Percentiles rank a stretch among this genome's conserved stretches.
Evolutionary conservation across 2,888 invertebrate genomes (phyloP).

Genomic region (Drosophila buzzatii): DNA sequence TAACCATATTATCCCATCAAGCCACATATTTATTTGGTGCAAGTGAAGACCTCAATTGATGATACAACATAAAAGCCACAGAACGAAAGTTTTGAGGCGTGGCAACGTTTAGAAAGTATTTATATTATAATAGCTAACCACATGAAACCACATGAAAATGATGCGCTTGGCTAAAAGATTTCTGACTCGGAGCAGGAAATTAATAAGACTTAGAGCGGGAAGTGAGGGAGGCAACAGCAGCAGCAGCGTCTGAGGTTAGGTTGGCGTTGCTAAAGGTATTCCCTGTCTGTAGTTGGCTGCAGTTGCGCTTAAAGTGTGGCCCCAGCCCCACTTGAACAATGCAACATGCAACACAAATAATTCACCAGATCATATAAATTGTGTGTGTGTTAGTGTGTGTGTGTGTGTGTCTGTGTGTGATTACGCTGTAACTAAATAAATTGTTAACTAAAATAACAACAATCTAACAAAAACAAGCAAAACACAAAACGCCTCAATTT

Average conservation of each 20-base stretch:
- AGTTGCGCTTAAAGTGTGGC: conserved; percentile 45
- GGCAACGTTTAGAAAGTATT: background rate
- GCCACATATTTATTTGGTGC: background rate
- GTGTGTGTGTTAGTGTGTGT: conserved; percentile 3
- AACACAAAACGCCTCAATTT: conserved; percentile 81
- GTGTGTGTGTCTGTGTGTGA: conserved; percentile 32
- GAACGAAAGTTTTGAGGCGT: background rate
- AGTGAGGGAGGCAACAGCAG: no score
- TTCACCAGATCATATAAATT: conserved; percentile 65
- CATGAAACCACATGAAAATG: conserved; percentile 15
- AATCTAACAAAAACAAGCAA: conserved; percentile 76
- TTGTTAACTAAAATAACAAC: conserved; percentile 82
- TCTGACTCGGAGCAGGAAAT: conserved; percentile 8
- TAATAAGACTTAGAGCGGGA: background rate
- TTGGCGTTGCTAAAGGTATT: background rate
- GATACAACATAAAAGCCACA: background rate
- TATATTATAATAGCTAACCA: conserved; percentile 3
- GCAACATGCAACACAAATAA: conserved; percentile 58
- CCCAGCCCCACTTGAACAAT: conserved; percentile 36
- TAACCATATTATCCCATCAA: background rate
- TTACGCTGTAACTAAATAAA: conserved; percentile 72
- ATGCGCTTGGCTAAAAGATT: conserved; percentile 15
- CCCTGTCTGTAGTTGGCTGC: background rate
- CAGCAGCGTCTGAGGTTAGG: background rate
- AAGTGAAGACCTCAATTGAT: background rate